phyloP scores from a whole-genome alignment of 2,113 vertebrate genomes.

The Camelus dromedarius region DNA sequence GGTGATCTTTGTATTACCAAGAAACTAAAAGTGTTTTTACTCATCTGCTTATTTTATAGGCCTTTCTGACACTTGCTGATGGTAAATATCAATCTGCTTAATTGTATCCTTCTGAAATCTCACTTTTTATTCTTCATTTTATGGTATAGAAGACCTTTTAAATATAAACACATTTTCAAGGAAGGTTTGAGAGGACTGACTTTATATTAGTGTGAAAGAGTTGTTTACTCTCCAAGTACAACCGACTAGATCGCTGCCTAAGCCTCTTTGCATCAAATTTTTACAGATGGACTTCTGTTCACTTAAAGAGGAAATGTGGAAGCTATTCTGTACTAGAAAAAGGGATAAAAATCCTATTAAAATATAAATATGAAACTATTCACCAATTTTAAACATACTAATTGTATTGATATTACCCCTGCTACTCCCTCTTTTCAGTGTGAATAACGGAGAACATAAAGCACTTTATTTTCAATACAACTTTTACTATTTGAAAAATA shows the following conservation, averaged over 20 bases:
- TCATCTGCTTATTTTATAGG: constrained; percentile 9
- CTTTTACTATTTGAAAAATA: constrained; percentile 52
- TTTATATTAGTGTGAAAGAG: constrained; percentile 3
- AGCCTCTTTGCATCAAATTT: background rate
- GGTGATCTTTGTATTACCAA: background rate
- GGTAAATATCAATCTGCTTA: constrained; percentile 22
- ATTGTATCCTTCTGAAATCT: constrained; percentile 43
- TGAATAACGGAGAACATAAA: background rate
- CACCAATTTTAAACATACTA: background rate
- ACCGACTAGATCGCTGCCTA: background rate
- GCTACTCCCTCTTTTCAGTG: background rate
- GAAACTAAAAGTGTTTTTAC: background rate
- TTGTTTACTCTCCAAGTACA: constrained; percentile 21
- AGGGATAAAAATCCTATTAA: background rate
- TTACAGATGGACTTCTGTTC: background rate
- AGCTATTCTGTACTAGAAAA: constrained; percentile 45
- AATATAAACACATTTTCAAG: constrained; percentile 35
- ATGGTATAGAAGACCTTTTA: background rate
- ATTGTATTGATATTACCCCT: background rate
- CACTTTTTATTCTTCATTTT: constrained; percentile 19
- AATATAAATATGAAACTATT: background rate
- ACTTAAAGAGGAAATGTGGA: background rate
- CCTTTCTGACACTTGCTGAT: background rate
- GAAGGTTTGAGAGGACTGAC: background rate
- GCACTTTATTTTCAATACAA: background rate